Evolutionary conservation across 2,797 vertebrate genomes (phyloP).

Genomic region (Phrynocephalus vlangalii): DNA sequence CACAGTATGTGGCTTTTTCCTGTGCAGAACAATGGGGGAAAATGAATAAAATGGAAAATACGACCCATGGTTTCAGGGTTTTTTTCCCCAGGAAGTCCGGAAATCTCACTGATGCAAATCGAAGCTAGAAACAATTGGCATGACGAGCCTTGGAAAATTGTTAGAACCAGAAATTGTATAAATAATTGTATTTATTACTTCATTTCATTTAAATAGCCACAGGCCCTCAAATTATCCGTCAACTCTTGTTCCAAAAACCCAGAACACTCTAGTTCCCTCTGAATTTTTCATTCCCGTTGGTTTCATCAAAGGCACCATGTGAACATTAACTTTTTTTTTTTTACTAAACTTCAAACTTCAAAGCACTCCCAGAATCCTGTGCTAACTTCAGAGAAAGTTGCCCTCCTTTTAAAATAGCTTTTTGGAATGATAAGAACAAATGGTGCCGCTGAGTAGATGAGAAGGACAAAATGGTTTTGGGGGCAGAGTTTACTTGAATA

Average conservation of each 20-base stretch:
- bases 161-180: neutral
- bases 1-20: too few species aligned
- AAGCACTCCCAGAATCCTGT: neutral
- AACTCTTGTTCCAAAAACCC: neutral
- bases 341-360: slow-evolving; percentile 15
- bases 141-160: too few species aligned
- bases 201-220: slow-evolving; percentile 21
- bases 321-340: slow-evolving; percentile 31
- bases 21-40: too few species aligned
- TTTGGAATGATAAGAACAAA: slow-evolving; percentile 20
- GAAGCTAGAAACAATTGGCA: too few species aligned
- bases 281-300: slow-evolving; percentile 38
- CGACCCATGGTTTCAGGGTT: too few species aligned
- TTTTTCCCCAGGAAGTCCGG: too few species aligned
- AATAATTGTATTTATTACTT: neutral
- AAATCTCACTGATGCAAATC: too few species aligned
- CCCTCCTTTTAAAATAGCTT: slow-evolving; percentile 33
- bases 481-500: slow-evolving; percentile 44
- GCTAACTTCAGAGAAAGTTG: slow-evolving; percentile 39
- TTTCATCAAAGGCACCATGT: slow-evolving; percentile 19
- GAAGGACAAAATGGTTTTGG: slow-evolving; percentile 43
- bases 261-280: neutral
- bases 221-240: neutral
- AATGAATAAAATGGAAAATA: too few species aligned
- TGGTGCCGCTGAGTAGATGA: slow-evolving; percentile 38